Evolutionary conservation across 1,140 invertebrate species (phyloP).

Genomic region (Brachionus paranguensis): DNA sequence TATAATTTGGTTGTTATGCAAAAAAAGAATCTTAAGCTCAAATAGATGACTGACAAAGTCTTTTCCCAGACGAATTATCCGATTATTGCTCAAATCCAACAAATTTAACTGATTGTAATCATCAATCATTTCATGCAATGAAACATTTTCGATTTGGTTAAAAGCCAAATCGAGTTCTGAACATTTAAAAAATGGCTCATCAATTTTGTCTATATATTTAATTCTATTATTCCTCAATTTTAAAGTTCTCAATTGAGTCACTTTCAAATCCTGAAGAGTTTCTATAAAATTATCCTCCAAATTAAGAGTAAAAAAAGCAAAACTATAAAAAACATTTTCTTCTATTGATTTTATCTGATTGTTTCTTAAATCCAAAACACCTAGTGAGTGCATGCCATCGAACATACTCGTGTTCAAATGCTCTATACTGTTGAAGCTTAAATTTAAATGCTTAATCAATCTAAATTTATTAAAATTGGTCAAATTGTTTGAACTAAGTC

Average conservation of each 20-base stretch:
- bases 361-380: background rate
- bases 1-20: background rate
- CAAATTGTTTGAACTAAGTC: background rate
- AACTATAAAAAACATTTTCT: background rate
- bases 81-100: background rate
- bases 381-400: background rate
- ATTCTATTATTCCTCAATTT: background rate
- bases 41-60: background rate
- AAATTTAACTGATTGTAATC: background rate
- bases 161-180: background rate
- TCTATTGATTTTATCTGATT: constrained; percentile 5
- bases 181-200: background rate
- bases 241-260: background rate
- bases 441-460: background rate
- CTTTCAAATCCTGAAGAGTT: background rate
- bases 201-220: background rate
- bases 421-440: background rate
- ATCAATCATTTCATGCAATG: background rate
- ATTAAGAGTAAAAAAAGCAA: background rate
- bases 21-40: background rate
- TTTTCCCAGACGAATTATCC: background rate
- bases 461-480: background rate
- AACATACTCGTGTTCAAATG: background rate
- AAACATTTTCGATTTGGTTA: background rate
- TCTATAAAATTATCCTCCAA: background rate